Base-by-base conservation (phyloP, 2,797 vertebrate genomes). In the Ispidina lecontei region DNA sequence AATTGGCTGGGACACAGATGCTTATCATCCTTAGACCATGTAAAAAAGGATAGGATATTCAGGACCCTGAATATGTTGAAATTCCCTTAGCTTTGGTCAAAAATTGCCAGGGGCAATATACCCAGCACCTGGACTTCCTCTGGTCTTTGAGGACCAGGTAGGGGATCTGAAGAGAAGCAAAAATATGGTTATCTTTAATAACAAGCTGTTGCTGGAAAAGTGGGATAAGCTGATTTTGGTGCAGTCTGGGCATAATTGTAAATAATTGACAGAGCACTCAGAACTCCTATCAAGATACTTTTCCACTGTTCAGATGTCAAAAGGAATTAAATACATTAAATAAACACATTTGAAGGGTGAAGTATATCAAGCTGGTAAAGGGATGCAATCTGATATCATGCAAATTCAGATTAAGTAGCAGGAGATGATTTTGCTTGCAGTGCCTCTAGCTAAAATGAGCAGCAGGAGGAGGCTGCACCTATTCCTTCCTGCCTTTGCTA, bases 241-340 rank as follows among this genome's bases (percentile, higher is more conserved):
- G 71, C 74, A 90, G 79, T 31, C 84, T 55, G 62, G 80, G 49
- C 80, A 46, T 84, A 86, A 92, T 93, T 95, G 91, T 52, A 82
- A 94, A 93, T 94, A 96, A 95, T 87, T 84, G 84, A 69, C 85
- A 64, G 77, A 80, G 62, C 88, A 80, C 90, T 90, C 69, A 76
- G 74, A 90, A 78, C 74, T 88, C 64, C 17, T 84, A 91, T 84
- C 86, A 83, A 72, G 65, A 77, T 52, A 64, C 33, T 72, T 94
- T 91, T 86, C 41, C 69, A 89, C 90, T 90, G 58, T 87, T 94
- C 93, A 87, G 0, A n/a, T 91, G 77, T 91, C 86, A 89, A 87
- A 89, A 91, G 55, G 81, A 96, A 95, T 91, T 91, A 96, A 94
- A 91, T 87, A 44, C 81, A 89, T 94, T 91, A 94, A 87, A 90